A percentile compares a stretch with the other conserved stretches of the same genome.
These are phyloP conservation scores for Willisornis vidua DNA, from an alignment of 2,113 vertebrate genomes.

Conservation along the genomic window DNA sequence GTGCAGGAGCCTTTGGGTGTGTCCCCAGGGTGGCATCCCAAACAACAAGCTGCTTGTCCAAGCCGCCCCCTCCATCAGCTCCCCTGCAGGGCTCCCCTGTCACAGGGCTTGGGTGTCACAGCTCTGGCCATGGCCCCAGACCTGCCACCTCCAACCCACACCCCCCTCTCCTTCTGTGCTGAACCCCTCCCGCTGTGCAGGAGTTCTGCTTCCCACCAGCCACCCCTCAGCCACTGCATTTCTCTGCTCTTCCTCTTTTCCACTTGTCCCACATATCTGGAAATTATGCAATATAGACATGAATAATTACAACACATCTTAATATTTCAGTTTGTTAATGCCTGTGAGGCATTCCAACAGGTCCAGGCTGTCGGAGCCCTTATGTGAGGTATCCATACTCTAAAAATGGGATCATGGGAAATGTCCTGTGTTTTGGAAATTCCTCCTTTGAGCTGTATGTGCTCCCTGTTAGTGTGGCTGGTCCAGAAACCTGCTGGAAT, in stretches of 20 bases:
- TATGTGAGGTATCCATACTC: conserved; percentile 9
- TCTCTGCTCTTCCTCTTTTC: background rate
- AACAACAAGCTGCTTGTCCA: conserved; percentile 21
- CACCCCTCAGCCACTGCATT: background rate
- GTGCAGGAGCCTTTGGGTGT: background rate
- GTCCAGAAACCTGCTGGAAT: conserved; percentile 3
- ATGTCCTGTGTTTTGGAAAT: background rate
- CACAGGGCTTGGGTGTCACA: background rate
- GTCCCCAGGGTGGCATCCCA: conserved; percentile 5
- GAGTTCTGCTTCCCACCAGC: background rate
- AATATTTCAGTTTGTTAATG: conserved; percentile 13
- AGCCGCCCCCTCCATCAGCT: background rate
- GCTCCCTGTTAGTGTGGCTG: background rate
- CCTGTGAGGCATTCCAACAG: conserved; percentile 1
- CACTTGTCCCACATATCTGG: background rate
- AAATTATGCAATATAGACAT: background rate
- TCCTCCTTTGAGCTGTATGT: background rate
- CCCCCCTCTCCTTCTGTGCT: background rate
- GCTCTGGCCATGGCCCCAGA: background rate
- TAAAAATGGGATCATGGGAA: conserved; percentile 33
- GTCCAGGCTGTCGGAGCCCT: background rate
- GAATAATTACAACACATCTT: background rate
- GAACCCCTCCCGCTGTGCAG: background rate
- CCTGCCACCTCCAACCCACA: background rate
- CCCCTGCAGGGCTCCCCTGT: background rate